Evolutionary conservation across 1,140 invertebrate species (phyloP).

Genomic region (Lasaia peninsularis): DNA sequence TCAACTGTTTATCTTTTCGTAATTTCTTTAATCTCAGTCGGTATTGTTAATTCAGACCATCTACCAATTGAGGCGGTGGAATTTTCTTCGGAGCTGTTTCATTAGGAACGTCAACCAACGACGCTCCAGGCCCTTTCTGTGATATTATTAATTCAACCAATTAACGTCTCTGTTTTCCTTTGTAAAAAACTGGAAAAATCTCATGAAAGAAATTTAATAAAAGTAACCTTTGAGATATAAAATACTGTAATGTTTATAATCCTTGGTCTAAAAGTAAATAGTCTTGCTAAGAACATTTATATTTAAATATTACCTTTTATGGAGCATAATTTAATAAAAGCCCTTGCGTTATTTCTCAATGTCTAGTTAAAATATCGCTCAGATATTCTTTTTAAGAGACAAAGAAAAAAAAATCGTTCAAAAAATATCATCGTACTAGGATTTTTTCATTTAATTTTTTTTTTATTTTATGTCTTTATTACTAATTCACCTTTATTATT

Average conservation of each 20-base stretch:
- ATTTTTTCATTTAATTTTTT: too few species aligned
- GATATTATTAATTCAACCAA: slow-evolving; percentile 48
- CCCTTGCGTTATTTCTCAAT: too few species aligned
- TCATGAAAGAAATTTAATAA: slow-evolving; percentile 14
- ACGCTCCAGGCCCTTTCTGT: slow-evolving; percentile 26
- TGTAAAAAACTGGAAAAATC: slow-evolving; percentile 15
- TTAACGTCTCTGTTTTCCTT: slow-evolving; percentile 42
- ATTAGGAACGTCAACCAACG: slow-evolving; percentile 26
- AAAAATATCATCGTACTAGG: too few species aligned
- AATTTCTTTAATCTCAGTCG: slow-evolving; percentile 28
- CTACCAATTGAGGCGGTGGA: slow-evolving; percentile 27
- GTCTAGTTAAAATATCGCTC: too few species aligned
- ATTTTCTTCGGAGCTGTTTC: slow-evolving; percentile 28
- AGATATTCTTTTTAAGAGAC: too few species aligned
- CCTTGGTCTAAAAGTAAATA: not conserved
- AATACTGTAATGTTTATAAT: not conserved
- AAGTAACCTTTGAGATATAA: slow-evolving; percentile 16
- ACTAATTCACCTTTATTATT: too few species aligned
- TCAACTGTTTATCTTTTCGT: slow-evolving; percentile 28
- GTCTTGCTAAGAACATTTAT: not conserved
- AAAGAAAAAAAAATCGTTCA: too few species aligned
- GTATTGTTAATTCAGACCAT: slow-evolving; percentile 30
- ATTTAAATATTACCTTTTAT: not conserved
- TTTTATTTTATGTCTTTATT: too few species aligned
- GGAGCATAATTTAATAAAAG: not conserved